Conservation (phyloP, 2,797 vertebrate species). For the Borostomias antarcticus region DNA sequence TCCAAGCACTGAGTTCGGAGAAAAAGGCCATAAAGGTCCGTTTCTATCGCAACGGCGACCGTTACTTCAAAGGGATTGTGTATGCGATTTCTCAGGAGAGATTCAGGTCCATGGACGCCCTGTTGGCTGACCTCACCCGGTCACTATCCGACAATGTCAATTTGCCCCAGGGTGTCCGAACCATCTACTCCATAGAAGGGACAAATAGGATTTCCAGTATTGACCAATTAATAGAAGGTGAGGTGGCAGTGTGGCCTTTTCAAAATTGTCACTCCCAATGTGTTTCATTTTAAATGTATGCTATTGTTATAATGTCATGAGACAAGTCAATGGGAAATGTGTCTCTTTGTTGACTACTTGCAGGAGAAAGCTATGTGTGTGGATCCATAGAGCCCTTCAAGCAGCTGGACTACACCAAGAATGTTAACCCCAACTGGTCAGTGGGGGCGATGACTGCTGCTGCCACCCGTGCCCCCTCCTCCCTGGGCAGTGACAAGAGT, state of each 20-base stretch:
- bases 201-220: conserved; percentile 83
- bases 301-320: neutral
- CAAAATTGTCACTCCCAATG: too few relatives aligned
- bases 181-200: conserved; percentile 93
- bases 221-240: conserved; percentile 94
- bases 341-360: conserved; percentile 25
- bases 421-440: conserved; percentile 97
- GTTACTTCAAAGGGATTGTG: conserved; percentile 97
- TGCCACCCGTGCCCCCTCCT: conserved; percentile 77
- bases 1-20: conserved; percentile 92
- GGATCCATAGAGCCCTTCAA: conserved; percentile 96
- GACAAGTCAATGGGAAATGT: neutral
- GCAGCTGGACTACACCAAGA: conserved; percentile 95
- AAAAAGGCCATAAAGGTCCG: conserved; percentile 98
- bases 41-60: conserved; percentile 98
- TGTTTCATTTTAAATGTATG: too few relatives aligned
- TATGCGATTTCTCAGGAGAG: conserved; percentile 96
- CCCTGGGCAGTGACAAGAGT: conserved; percentile 84
- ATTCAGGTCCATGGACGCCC: conserved; percentile 92
- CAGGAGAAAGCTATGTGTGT: conserved; percentile 97
- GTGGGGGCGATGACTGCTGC: conserved; percentile 84
- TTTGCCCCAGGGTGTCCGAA: conserved; percentile 94
- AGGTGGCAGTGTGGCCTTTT: too few relatives aligned
- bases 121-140: conserved; percentile 95
- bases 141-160: conserved; percentile 96